phyloP scores from a whole-genome alignment of 1,140 invertebrate species.

The Macrotrachela quadricornifera region DNA sequence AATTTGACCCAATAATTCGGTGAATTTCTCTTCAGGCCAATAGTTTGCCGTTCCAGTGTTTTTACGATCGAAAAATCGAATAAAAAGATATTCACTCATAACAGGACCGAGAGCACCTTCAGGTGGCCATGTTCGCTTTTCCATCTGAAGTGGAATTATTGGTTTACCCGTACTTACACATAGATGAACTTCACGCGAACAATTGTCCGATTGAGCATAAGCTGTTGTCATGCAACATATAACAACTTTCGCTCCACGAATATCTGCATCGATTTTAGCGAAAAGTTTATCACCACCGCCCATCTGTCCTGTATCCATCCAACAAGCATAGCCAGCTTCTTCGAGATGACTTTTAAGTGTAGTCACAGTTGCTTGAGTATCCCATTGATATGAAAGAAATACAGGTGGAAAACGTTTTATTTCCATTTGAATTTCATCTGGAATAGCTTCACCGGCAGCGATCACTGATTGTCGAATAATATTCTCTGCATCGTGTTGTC shows the following conservation, averaged over 20 bases:
- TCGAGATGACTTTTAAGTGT: slow-evolving; percentile 15
- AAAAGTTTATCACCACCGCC: slow-evolving; percentile 24
- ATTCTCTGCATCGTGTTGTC: slow-evolving; percentile 15
- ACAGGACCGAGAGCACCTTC: slow-evolving; percentile 25
- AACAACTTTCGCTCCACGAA: slow-evolving; percentile 19
- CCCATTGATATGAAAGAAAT: slow-evolving; percentile 27
- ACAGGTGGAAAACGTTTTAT: slow-evolving; percentile 16
- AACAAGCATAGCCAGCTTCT: slow-evolving; percentile 16
- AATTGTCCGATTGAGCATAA: slow-evolving; percentile 23
- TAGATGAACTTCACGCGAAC: slow-evolving; percentile 23
- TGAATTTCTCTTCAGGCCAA: slow-evolving; percentile 19
- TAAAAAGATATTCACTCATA: slow-evolving; percentile 23
- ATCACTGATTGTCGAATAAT: slow-evolving; percentile 22
- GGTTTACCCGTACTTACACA: slow-evolving; percentile 18
- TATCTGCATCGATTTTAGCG: slow-evolving; percentile 21
- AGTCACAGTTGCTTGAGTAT: slow-evolving; percentile 19
- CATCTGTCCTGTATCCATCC: slow-evolving; percentile 27
- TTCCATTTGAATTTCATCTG: no score
- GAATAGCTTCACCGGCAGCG: slow-evolving; percentile 13
- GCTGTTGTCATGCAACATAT: slow-evolving; percentile 20
- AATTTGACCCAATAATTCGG: slow-evolving; percentile 21
- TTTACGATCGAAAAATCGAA: slow-evolving; percentile 16
- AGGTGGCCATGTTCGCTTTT: slow-evolving; percentile 22
- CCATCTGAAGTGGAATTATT: slow-evolving; percentile 22
- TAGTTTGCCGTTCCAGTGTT: slow-evolving; percentile 14